These are phyloP conservation scores for Drosophila willistoni DNA, from an alignment of 1,140 invertebrate species.

Conservation along the genomic window DNA sequence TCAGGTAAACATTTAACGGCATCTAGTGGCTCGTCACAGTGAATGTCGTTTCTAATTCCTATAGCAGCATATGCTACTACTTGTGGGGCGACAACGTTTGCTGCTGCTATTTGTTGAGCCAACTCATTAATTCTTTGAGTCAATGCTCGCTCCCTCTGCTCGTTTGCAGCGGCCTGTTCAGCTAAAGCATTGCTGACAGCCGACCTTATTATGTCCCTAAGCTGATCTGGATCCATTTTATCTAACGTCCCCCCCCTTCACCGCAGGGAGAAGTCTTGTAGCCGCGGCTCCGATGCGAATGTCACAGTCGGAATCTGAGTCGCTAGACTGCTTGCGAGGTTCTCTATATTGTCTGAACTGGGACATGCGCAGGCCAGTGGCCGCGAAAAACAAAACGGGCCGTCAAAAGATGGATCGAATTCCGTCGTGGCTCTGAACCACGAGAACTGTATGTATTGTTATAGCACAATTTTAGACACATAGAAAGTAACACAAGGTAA, in stretches of 20 bases:
- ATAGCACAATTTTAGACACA: slow-evolving; percentile 2
- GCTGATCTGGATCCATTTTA: slow-evolving; percentile 2
- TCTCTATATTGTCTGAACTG: neutral
- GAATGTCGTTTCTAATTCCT: slow-evolving; percentile 13
- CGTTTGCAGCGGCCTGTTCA: neutral
- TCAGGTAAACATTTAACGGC: slow-evolving; percentile 23
- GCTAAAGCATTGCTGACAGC: slow-evolving; percentile 5
- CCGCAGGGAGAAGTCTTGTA: neutral
- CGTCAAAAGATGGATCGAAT: neutral
- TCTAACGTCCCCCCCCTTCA: too few relatives aligned
- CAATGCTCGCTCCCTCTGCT: neutral
- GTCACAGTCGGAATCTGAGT: slow-evolving; percentile 9
- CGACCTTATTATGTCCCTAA: neutral
- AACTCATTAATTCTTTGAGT: neutral
- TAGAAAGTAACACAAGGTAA: neutral
- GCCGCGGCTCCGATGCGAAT: neutral
- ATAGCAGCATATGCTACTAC: slow-evolving; percentile 7
- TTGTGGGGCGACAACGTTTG: neutral
- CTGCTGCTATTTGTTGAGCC: neutral
- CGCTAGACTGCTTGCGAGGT: neutral
- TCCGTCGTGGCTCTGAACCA: neutral
- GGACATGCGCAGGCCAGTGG: neutral
- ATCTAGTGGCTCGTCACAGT: slow-evolving; percentile 25
- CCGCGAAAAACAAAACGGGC: neutral
- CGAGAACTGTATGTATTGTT: neutral